These are phyloP conservation scores for Pilophorus perplexus DNA, from an alignment of 2,888 invertebrate species.

Conservation along the genomic window DNA sequence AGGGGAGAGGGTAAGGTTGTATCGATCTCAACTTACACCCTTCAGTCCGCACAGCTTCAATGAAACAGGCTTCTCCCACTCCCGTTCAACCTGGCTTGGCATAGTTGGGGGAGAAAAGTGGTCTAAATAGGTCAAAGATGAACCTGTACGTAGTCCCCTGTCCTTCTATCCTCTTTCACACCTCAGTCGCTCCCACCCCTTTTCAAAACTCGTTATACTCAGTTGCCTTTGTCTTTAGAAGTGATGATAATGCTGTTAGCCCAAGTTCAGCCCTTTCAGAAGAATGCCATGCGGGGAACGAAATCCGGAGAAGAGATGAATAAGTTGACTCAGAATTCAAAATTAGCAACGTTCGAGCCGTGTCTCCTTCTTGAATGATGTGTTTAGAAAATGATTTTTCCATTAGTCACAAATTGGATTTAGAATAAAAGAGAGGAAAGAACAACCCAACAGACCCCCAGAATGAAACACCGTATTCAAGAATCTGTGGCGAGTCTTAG, in stretches of 20 bases:
- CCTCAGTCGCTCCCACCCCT: background rate
- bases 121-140: slow-evolving; percentile 25
- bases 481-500: too few relatives aligned
- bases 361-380: too few relatives aligned
- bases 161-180: background rate
- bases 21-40: slow-evolving; percentile 28
- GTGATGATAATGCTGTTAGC: background rate
- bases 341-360: too few relatives aligned
- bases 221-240: background rate
- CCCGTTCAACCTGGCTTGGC: background rate
- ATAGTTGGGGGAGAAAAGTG: background rate
- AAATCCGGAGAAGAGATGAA: too few relatives aligned
- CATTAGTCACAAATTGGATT: too few relatives aligned
- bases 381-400: too few relatives aligned
- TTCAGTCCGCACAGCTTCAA: slow-evolving; percentile 24
- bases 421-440: too few relatives aligned
- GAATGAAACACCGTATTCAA: too few relatives aligned
- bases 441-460: too few relatives aligned
- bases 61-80: background rate
- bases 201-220: background rate
- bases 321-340: too few relatives aligned
- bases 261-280: too few relatives aligned
- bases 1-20: slow-evolving; percentile 12
- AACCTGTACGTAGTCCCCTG: background rate
- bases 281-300: too few relatives aligned